These are phyloP conservation scores for Azorinus chamasolen DNA, from an alignment of 2,888 invertebrate species.

Conservation along the genomic window DNA sequence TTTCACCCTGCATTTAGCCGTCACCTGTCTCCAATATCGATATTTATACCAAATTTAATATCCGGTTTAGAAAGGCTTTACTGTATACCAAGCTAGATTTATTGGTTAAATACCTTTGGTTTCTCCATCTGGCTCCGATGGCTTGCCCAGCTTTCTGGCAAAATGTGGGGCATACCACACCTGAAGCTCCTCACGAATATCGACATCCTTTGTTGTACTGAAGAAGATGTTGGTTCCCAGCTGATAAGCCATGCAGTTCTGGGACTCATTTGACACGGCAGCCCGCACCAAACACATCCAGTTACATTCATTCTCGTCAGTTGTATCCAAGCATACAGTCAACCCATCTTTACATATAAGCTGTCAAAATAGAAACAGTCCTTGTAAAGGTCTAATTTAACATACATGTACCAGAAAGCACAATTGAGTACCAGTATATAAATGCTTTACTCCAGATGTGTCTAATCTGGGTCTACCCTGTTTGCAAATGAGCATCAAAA, in stretches of 20 bases:
- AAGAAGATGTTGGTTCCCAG: conserved; percentile 85
- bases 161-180: conserved; percentile 90
- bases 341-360: conserved; percentile 86
- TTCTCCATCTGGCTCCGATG: conserved; percentile 75
- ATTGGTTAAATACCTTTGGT: conserved; percentile 82
- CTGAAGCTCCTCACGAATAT: conserved; percentile 87
- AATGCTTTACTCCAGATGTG: too few relatives aligned
- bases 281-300: conserved; percentile 89
- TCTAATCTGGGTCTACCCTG: too few relatives aligned
- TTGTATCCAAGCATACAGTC: conserved; percentile 88
- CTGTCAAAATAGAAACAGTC: conserved; percentile 80
- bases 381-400: too few relatives aligned
- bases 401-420: too few relatives aligned
- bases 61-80: too few relatives aligned
- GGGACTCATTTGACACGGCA: conserved; percentile 87
- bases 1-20: too few relatives aligned
- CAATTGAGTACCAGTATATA: too few relatives aligned
- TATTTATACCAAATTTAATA: too few relatives aligned
- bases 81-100: too few relatives aligned
- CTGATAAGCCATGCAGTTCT: conserved; percentile 89
- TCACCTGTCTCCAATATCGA: too few relatives aligned
- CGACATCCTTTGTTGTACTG: conserved; percentile 86
- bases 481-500: too few relatives aligned
- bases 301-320: conserved; percentile 88
- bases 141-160: conserved; percentile 87